A percentile compares a stretch with the other conserved stretches of the same genome.
phyloP scores from a whole-genome alignment of 2,113 vertebrate genomes.

The Carettochelys insculpta region DNA sequence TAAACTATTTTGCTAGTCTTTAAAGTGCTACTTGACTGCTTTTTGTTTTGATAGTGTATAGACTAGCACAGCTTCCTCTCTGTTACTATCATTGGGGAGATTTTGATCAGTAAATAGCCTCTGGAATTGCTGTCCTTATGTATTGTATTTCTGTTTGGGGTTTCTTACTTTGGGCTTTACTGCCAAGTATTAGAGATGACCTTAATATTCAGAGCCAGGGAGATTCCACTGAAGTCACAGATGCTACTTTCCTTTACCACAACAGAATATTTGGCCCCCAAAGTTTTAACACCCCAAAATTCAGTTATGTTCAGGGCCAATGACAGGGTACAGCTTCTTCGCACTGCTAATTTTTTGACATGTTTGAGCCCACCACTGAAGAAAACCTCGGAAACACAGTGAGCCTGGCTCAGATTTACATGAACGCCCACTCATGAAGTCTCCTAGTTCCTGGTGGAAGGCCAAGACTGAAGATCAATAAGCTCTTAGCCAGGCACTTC shows the following conservation, averaged over 20 bases:
- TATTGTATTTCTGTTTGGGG: background rate
- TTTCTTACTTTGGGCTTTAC: background rate
- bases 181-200: background rate
- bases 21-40: too few species aligned
- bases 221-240: background rate
- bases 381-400: background rate
- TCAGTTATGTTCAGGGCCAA: background rate
- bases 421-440: background rate
- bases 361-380: background rate
- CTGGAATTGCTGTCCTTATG: background rate
- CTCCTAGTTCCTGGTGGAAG: background rate
- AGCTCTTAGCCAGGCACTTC: background rate
- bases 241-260: background rate
- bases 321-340: background rate
- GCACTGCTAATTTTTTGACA: background rate
- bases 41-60: too few species aligned
- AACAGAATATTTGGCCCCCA: background rate
- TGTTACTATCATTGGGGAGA: background rate
- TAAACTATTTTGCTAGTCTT: too few species aligned
- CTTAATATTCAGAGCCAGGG: conserved; percentile 7
- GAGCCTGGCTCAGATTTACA: background rate
- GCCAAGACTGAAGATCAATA: background rate
- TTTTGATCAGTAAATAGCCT: too few species aligned
- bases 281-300: background rate
- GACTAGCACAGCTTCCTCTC: too few species aligned